Evolutionary conservation across 2,888 invertebrate species (phyloP).

Genomic region (Drosophila sordidapex): DNA sequence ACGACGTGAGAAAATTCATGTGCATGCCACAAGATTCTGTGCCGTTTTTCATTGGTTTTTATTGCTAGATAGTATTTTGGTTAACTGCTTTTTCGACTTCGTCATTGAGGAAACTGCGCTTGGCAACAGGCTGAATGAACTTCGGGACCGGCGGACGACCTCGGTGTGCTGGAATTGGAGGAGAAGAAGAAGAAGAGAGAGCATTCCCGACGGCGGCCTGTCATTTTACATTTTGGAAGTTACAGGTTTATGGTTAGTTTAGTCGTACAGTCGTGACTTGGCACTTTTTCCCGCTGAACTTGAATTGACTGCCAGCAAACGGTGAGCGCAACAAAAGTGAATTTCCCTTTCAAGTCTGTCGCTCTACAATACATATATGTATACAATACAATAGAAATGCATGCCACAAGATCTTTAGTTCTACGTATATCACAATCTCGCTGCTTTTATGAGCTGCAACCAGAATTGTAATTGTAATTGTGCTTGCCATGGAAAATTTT

Average conservation of each 20-base stretch:
- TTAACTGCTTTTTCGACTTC: conserved; percentile 10
- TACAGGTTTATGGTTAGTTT: conserved; percentile 22
- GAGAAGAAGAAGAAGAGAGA: background rate
- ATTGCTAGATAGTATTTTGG: conserved; percentile 8
- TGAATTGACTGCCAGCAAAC: conserved; percentile 21
- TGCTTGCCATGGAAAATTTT: conserved; percentile 59
- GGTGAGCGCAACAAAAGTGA: conserved; percentile 19
- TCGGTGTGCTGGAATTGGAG: background rate
- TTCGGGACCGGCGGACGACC: conserved; percentile 1
- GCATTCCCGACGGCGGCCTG: conserved; percentile 2
- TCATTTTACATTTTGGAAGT: conserved; percentile 8
- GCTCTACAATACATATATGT: conserved; percentile 4
- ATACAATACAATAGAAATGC: background rate
- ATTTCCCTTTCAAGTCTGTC: conserved; percentile 50
- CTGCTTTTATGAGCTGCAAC: conserved; percentile 15
- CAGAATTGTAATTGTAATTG: conserved; percentile 19
- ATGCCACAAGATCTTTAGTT: conserved; percentile 17
- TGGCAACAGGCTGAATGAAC: conserved; percentile 30
- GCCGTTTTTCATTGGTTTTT: conserved; percentile 63
- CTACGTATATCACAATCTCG: conserved; percentile 35
- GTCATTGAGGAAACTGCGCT: conserved; percentile 38
- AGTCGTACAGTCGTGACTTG: conserved; percentile 7
- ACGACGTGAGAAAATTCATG: conserved; percentile 80
- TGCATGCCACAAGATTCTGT: conserved; percentile 77
- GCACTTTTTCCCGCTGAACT: conserved; percentile 30